A percentile compares a stretch with the other conserved stretches of the same genome.
Evolutionary conservation across 1,140 invertebrate genomes (phyloP).

Genomic region (Penaeus vannamei): DNA sequence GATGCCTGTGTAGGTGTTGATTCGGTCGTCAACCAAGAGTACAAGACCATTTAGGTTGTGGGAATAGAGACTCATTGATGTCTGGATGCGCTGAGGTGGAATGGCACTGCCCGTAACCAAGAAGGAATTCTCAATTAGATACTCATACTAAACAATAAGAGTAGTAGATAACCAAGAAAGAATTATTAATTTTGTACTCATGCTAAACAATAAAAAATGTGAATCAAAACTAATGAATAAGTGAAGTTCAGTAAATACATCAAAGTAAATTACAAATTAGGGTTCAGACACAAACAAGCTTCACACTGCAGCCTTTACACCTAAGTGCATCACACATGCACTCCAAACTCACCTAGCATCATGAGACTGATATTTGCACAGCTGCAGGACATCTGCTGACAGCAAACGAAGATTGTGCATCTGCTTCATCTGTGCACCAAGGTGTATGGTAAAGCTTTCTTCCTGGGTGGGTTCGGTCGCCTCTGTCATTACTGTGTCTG

Average conservation of each 20-base stretch:
- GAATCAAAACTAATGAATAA: too few species aligned
- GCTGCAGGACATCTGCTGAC: constrained; percentile 87
- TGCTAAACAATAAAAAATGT: too few species aligned
- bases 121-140: too few species aligned
- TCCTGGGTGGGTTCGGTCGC: constrained; percentile 73
- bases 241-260: too few species aligned
- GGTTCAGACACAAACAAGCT: too few species aligned
- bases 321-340: constrained; percentile 71
- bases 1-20: constrained; percentile 82
- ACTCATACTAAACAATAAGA: too few species aligned
- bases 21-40: constrained; percentile 84
- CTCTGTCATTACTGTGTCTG: constrained; percentile 41
- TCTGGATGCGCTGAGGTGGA: constrained; percentile 86
- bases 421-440: constrained; percentile 97
- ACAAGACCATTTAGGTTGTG: constrained; percentile 84
- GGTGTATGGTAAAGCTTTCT: constrained; percentile 97
- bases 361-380: constrained; percentile 76
- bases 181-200: too few species aligned
- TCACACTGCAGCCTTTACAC: too few species aligned
- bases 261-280: too few species aligned
- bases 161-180: neutral
- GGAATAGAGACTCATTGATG: constrained; percentile 93
- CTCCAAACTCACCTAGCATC: constrained; percentile 73
- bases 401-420: constrained; percentile 97
- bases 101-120: constrained; percentile 56